These are phyloP conservation scores for Buphagus erythrorhynchus DNA, from an alignment of 2,797 vertebrate species.

Conservation along the genomic window DNA sequence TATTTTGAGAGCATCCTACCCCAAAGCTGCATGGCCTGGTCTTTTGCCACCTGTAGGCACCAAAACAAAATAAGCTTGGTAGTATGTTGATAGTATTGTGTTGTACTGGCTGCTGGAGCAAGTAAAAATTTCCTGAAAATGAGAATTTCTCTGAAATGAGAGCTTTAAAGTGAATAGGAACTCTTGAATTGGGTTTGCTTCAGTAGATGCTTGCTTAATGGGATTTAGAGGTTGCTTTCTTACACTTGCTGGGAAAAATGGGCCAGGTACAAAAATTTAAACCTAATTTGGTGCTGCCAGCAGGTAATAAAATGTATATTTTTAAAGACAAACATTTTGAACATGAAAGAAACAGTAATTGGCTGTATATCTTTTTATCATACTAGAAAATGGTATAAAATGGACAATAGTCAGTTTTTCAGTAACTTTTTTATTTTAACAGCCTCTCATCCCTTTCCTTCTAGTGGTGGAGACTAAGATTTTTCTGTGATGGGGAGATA, in stretches of 20 bases:
- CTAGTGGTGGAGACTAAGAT: background rate
- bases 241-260: background rate
- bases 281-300: background rate
- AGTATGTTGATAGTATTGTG: background rate
- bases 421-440: background rate
- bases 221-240: background rate
- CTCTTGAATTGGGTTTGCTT: background rate
- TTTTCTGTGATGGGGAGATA: background rate
- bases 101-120: background rate
- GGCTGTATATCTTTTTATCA: background rate
- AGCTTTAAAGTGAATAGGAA: background rate
- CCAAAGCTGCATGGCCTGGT: accelerated
- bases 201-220: background rate
- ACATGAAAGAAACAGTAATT: background rate
- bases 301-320: background rate
- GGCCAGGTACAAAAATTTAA: background rate
- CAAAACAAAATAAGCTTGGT: background rate
- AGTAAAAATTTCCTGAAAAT: background rate
- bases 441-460: background rate
- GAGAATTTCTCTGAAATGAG: background rate
- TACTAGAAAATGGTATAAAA: background rate
- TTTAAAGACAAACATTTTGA: background rate
- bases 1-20: background rate
- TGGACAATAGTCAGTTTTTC: background rate
- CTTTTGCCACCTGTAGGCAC: background rate